Conservation (phyloP, 2,797 vertebrate species). For the Trachurus trachurus region DNA sequence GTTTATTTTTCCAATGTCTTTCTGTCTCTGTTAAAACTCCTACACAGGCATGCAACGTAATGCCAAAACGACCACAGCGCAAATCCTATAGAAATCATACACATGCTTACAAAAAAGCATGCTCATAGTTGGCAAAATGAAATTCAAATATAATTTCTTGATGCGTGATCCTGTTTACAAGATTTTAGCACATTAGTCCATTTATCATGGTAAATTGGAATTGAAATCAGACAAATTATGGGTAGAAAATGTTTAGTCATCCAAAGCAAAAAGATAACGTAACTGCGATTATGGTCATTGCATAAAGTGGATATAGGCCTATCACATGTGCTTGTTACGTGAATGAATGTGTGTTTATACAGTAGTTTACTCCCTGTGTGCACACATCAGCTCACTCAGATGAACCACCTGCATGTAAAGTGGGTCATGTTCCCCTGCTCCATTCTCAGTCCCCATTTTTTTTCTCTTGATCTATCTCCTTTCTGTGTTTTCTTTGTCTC, state of each 20-base stretch:
- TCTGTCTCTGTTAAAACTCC: not conserved
- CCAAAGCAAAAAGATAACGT: not conserved
- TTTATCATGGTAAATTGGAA: not conserved
- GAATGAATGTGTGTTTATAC: slow-evolving; percentile 11
- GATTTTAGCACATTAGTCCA: not conserved
- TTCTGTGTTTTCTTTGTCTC: not conserved
- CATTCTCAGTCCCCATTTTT: not conserved
- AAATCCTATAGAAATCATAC: not conserved
- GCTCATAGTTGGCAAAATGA: not conserved
- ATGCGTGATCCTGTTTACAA: not conserved
- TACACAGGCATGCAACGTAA: not conserved
- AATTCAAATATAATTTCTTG: not conserved
- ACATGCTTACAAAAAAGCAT: too few relatives aligned
- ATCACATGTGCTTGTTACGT: not conserved
- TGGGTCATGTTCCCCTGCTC: slow-evolving; percentile 2
- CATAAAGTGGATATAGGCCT: not conserved
- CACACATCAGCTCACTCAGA: slow-evolving; percentile 6
- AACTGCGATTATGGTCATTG: not conserved
- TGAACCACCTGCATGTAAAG: slow-evolving; percentile 31
- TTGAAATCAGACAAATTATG: not conserved
- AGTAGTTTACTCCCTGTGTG: slow-evolving; percentile 5
- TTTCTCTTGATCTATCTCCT: not conserved
- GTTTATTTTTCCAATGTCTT: not conserved
- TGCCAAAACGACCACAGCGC: not conserved
- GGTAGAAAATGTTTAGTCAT: not conserved